Conservation (phyloP, 2,797 vertebrate species). For the Sciaenops ocellatus region DNA sequence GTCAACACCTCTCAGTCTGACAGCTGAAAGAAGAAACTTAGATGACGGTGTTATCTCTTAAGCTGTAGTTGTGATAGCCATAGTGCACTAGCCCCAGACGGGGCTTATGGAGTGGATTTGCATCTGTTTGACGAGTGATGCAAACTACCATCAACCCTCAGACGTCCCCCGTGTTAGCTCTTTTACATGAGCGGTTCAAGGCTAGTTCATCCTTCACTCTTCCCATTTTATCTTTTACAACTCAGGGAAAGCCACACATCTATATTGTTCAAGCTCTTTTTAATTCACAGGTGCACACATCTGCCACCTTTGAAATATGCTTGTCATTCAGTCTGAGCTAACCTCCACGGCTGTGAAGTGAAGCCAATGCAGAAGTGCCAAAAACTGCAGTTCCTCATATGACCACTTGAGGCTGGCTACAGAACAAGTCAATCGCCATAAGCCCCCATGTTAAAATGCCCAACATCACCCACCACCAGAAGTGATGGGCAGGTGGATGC, state of each 20-base stretch:
- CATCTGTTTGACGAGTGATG: constrained; percentile 35
- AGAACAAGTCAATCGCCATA: no score
- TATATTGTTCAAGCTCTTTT: constrained; percentile 6
- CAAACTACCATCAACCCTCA: constrained; percentile 20
- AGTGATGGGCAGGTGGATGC: no score
- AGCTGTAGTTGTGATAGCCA: constrained; percentile 26
- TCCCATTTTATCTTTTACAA: constrained; percentile 11
- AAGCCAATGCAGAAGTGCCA: no score
- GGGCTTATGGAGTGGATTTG: background rate
- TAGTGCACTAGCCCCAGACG: constrained; percentile 8
- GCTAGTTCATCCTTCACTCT: constrained; percentile 1
- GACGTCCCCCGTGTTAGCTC: background rate
- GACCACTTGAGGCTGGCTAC: no score
- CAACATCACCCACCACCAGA: no score
- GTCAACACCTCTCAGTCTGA: constrained; percentile 31
- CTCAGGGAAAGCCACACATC: background rate
- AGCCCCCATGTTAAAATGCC: no score
- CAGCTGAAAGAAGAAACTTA: constrained; percentile 25
- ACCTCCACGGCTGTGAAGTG: no score
- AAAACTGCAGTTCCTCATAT: no score
- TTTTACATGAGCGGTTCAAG: constrained; percentile 10
- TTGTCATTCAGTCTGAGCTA: constrained; percentile 12
- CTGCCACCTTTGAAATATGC: constrained; percentile 22
- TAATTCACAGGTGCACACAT: background rate
- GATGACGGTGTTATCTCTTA: constrained; percentile 28